These are phyloP conservation scores for Neomicropteryx cornuta DNA, from an alignment of 1,140 invertebrate species.

Conservation along the genomic window DNA sequence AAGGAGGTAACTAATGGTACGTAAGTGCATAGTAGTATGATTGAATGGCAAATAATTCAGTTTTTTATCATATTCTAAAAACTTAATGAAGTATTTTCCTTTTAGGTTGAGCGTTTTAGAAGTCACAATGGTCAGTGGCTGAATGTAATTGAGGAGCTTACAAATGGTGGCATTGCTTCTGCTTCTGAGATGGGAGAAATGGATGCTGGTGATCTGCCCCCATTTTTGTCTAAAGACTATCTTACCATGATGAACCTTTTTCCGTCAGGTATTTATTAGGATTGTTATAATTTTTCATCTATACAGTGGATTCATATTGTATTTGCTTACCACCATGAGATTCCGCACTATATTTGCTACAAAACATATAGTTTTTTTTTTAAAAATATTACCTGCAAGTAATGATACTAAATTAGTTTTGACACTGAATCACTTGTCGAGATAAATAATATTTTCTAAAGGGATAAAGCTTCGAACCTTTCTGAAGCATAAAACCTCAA, in stretches of 20 bases:
- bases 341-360: background rate
- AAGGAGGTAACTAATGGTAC: too few species aligned
- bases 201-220: conserved; percentile 47
- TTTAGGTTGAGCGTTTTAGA: conserved; percentile 78
- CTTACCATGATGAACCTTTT: conserved; percentile 56
- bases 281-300: background rate
- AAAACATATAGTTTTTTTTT: background rate
- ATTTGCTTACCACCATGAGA: background rate
- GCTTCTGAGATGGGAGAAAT: conserved; percentile 40
- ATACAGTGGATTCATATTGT: background rate
- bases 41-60: background rate
- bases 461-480: too few species aligned
- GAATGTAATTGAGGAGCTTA: conserved; percentile 76
- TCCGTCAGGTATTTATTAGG: conserved; percentile 41
- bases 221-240: conserved; percentile 60
- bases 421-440: background rate
- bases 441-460: too few species aligned
- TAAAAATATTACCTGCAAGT: background rate
- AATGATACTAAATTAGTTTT: background rate
- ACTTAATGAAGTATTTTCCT: conserved; percentile 6
- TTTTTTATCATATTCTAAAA: conserved; percentile 1
- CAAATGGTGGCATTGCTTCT: conserved; percentile 32
- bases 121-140: conserved; percentile 97
- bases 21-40: too few species aligned
- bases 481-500: too few species aligned